Conservation (phyloP, 2,888 invertebrate genomes). For the Chydorus sphaericus region DNA sequence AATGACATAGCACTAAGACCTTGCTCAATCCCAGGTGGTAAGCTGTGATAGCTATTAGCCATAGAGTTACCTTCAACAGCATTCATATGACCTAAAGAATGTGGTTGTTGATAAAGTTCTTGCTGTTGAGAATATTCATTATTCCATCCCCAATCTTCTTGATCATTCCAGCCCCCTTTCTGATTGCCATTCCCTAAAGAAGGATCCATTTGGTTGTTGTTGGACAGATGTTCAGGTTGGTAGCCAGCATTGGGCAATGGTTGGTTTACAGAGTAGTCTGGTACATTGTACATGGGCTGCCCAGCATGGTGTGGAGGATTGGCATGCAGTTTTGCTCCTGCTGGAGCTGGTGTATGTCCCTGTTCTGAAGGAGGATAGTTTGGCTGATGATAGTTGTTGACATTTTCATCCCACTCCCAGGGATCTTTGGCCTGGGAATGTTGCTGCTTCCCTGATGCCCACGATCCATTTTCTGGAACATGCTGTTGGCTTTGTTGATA, state of each 20-base stretch:
- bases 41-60: not conserved
- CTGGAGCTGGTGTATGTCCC: not conserved
- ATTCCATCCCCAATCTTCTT: constrained; percentile 3
- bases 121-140: not conserved
- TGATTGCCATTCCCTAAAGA: not conserved
- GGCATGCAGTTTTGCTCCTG: not conserved
- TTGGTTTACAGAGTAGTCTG: not conserved
- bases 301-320: too few relatives aligned
- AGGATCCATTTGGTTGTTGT: not conserved
- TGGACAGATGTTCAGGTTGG: not conserved
- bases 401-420: constrained; percentile 9
- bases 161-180: not conserved
- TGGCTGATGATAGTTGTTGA: not conserved
- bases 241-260: not conserved
- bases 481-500: not conserved
- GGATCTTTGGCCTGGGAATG: not conserved
- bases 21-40: not conserved
- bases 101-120: not conserved
- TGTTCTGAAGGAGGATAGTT: not conserved
- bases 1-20: not conserved
- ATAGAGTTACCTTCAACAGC: not conserved
- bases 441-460: not conserved
- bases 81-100: not conserved
- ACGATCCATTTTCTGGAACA: not conserved
- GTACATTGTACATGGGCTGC: not conserved